Evolutionary conservation across 2,113 vertebrate species (phyloP).

Genomic region (Datnioides undecimradiatus): DNA sequence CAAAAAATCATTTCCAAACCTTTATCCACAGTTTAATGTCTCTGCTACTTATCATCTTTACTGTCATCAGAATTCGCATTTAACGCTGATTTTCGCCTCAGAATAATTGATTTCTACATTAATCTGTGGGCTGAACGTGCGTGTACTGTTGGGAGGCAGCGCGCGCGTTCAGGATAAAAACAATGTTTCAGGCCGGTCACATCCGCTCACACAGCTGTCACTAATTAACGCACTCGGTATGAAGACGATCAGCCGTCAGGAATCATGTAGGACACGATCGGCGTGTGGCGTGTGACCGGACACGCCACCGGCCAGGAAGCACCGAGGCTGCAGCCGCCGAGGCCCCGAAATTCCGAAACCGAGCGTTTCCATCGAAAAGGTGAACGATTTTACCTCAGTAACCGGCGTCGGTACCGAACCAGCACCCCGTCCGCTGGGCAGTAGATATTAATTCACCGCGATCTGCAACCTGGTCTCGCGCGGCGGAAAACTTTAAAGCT

Average conservation of each 20-base stretch:
- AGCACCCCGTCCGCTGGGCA: fast-evolving
- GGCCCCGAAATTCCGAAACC: constrained; percentile 21
- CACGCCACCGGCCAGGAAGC: not conserved
- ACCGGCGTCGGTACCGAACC: fast-evolving
- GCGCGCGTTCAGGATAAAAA: not conserved
- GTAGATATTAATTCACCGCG: constrained; percentile 50
- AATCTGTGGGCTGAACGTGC: fast-evolving
- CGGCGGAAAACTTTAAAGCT: fast-evolving
- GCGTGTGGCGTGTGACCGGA: fast-evolving
- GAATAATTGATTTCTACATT: not conserved
- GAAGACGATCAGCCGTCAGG: fast-evolving
- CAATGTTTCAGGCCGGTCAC: not conserved
- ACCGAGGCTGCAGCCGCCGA: not conserved
- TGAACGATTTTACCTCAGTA: constrained; percentile 52
- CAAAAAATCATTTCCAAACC: not conserved
- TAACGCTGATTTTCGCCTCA: fast-evolving
- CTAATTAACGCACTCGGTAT: not conserved
- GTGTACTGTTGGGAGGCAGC: fast-evolving
- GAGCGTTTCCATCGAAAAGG: constrained; percentile 44
- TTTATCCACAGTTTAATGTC: fast-evolving
- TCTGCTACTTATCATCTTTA: not conserved
- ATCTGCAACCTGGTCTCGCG: not conserved
- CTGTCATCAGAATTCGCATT: fast-evolving
- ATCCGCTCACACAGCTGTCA: not conserved
- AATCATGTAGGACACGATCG: fast-evolving